Percentiles rank a stretch among this genome's conserved stretches.
Evolutionary conservation across 2,888 invertebrate species (phyloP).

Genomic region (Ceratothoa steindachneri): DNA sequence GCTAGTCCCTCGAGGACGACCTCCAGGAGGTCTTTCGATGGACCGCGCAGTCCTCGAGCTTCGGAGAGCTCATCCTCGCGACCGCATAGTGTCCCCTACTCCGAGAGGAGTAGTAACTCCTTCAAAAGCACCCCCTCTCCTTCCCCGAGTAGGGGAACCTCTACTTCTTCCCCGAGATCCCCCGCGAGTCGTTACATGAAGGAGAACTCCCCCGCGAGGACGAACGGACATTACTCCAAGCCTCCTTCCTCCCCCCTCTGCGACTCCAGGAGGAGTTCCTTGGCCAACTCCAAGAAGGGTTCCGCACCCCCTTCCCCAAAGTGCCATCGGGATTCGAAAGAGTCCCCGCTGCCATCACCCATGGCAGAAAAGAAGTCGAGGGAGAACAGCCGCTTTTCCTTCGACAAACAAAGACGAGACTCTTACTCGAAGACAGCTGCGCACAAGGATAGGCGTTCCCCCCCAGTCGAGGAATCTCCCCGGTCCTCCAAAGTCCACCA

Average conservation of each 20-base stretch:
- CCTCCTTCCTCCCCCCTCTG: not conserved
- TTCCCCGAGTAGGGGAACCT: not conserved
- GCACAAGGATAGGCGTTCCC: not conserved
- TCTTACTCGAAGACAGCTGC: not conserved
- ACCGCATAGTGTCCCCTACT: not conserved
- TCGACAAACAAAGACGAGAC: constrained; percentile 14
- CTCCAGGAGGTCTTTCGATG: not conserved
- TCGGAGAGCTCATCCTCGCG: not conserved
- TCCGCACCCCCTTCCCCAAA: constrained; percentile 1
- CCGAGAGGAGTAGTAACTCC: not conserved
- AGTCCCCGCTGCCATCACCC: not conserved
- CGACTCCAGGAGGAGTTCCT: not conserved
- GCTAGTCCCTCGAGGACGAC: constrained; percentile 21
- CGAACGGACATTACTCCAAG: not conserved
- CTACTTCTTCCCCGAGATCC: not conserved
- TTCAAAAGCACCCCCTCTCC: constrained; percentile 1
- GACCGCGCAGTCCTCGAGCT: not conserved
- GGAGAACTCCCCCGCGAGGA: not conserved
- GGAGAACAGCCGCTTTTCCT: not conserved
- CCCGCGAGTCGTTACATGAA: not conserved
- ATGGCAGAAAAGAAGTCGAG: not conserved
- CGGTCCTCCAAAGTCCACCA: constrained; percentile 36
- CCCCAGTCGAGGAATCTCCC: constrained; percentile 3
- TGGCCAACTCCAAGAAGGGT: not conserved
- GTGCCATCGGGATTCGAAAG: not conserved